Evolutionary conservation across 2,797 vertebrate species (phyloP), one percentile per base, ranked within the genome.

Genomic region (Malurus splendens): DNA sequence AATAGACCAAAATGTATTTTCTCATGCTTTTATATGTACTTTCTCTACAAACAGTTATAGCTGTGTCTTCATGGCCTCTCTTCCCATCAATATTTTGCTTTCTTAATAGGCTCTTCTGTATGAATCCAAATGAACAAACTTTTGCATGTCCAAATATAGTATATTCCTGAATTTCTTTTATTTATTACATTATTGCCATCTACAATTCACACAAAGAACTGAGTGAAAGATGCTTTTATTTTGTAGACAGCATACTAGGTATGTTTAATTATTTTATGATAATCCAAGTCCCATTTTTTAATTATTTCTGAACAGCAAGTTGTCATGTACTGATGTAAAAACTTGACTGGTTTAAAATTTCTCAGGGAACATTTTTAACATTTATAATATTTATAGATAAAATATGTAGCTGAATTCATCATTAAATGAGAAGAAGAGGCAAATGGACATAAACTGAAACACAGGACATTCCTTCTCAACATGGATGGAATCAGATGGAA

Each of bases 171-270:
- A 16, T 74, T 80, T 66, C 2, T 66, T 85, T 64, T 50, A 39
- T 80, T 45, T 10, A 36, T 73, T 73, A 30, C 5, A 16, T 18
- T 77, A 13, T 33, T 38, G 8, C 80, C 6, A 42, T 50, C 19
- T 57, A 38, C 5, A 64, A 20, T 36, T 74, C 11, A 36, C 50
- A 65, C 54, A 2, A 89, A 83, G 28, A 75, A 48, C 14, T 17
- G 28, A 52, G 4, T 52, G 23, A 81, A 79, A 76, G 22, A 22
- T 5, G 1, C 0, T 33, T 68, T 61, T 33, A 36, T 13, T 75
- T 61, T 10, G 4, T 20, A 44, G 14, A 41, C 3, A 74, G 2
- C 3, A 3, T 57, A 36, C 20, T 48, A 3, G 3, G 6, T n/a
- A 71, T 16, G 2, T 72, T 68, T 27, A 10, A 41, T 87, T 61